A percentile compares a stretch with the other conserved stretches of the same genome.
These are phyloP conservation scores for Polydrusus cervinus DNA, from an alignment of 2,888 invertebrate genomes.

Conservation along the genomic window DNA sequence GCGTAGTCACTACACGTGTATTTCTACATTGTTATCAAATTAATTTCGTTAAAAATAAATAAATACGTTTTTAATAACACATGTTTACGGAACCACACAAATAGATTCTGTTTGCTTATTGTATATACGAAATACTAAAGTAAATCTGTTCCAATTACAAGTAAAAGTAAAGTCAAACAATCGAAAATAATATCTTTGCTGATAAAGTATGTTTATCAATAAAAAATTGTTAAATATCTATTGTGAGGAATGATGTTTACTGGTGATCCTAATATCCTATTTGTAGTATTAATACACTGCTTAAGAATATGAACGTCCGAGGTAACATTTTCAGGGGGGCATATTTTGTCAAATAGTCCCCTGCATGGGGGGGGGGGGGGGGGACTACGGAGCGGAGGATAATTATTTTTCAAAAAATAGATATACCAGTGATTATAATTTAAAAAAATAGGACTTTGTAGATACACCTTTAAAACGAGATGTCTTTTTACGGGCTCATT, in stretches of 20 bases:
- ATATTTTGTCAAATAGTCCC: too few relatives aligned
- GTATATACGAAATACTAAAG: neutral
- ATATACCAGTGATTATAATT: too few relatives aligned
- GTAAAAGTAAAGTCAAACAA: neutral
- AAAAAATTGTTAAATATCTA: neutral
- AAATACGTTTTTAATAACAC: neutral
- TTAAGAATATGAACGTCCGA: too few relatives aligned
- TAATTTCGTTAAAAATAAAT: neutral
- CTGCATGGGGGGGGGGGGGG: too few relatives aligned
- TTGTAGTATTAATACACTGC: too few relatives aligned
- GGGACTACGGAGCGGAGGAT: too few relatives aligned
- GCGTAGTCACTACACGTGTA: neutral
- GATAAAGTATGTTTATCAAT: neutral
- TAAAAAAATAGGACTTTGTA: too few relatives aligned
- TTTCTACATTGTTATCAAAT: neutral
- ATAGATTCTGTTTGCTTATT: neutral
- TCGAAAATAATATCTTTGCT: slow-evolving; percentile 1
- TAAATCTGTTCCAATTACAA: neutral
- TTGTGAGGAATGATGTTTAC: neutral
- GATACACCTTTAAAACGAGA: too few relatives aligned
- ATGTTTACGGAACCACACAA: neutral
- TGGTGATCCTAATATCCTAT: neutral
- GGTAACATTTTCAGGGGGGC: too few relatives aligned
- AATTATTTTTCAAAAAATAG: too few relatives aligned
- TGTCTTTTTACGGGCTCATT: too few relatives aligned